phyloP scores from a whole-genome alignment of 2,888 invertebrate species.

The Ferrisia virgata region DNA sequence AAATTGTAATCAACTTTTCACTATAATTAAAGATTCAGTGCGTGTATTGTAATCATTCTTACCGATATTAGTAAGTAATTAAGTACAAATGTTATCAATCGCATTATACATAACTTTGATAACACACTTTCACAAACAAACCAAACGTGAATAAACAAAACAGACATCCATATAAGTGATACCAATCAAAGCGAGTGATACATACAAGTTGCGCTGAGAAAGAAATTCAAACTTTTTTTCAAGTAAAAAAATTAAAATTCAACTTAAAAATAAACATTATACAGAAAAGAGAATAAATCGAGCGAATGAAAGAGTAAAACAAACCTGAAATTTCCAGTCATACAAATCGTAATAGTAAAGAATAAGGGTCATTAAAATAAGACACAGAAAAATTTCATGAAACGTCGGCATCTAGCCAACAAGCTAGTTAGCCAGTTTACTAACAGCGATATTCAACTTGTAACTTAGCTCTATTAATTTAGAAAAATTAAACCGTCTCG shows the following conservation, averaged over 20 bases:
- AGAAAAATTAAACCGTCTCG: background rate
- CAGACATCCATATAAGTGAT: too few relatives aligned
- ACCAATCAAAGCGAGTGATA: too few relatives aligned
- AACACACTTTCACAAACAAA: too few relatives aligned
- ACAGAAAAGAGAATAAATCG: background rate
- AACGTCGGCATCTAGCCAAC: background rate
- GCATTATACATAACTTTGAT: too few relatives aligned
- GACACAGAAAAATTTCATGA: background rate
- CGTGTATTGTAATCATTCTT: too few relatives aligned
- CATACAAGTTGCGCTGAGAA: too few relatives aligned
- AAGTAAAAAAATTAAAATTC: background rate
- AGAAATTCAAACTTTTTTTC: background rate
- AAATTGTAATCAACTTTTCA: too few relatives aligned
- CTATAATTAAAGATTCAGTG: too few relatives aligned
- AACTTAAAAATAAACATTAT: background rate
- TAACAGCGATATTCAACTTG: background rate
- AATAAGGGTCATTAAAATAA: background rate
- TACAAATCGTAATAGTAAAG: background rate
- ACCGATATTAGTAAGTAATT: too few relatives aligned
- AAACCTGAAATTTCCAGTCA: background rate
- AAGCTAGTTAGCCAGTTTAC: background rate
- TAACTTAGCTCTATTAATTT: background rate
- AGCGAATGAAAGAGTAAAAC: background rate
- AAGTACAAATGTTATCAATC: too few relatives aligned
- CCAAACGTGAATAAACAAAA: too few relatives aligned